Evolutionary conservation across 2,797 vertebrate genomes (phyloP).

Genomic region (Cossypha caffra): DNA sequence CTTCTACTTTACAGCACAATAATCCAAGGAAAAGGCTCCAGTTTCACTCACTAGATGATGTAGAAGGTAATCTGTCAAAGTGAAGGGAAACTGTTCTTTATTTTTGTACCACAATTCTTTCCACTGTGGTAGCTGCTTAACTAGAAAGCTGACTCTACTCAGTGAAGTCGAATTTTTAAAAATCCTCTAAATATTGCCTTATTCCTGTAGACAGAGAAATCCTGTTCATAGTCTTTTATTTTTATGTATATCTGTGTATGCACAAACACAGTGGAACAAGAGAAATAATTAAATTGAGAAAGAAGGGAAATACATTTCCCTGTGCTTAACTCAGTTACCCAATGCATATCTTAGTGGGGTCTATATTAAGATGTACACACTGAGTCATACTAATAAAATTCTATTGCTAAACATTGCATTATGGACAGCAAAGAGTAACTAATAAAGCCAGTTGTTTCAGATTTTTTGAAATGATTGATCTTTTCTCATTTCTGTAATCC

Average conservation of each 20-base stretch:
- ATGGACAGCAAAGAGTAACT: neutral
- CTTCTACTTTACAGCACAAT: constrained; percentile 66
- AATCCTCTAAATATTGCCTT: neutral
- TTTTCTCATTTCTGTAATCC: neutral
- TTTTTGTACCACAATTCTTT: neutral
- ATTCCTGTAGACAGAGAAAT: neutral
- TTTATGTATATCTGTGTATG: neutral
- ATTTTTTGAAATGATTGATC: neutral
- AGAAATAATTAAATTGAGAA: neutral
- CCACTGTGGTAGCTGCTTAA: neutral
- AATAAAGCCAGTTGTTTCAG: neutral
- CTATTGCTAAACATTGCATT: neutral
- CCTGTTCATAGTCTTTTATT: neutral
- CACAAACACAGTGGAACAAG: neutral
- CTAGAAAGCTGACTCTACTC: neutral
- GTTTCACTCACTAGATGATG: constrained; percentile 78
- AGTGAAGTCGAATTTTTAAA: neutral
- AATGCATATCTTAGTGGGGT: neutral
- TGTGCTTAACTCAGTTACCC: neutral
- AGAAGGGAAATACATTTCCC: neutral
- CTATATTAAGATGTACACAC: neutral
- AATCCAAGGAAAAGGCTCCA: constrained; percentile 87
- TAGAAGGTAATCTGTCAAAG: constrained; percentile 78
- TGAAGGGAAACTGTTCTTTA: neutral
- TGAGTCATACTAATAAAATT: neutral